Evolutionary conservation across 2,113 vertebrate species (phyloP), one percentile per base, ranked within the genome.

Genomic region (Oncorhynchus keta): DNA sequence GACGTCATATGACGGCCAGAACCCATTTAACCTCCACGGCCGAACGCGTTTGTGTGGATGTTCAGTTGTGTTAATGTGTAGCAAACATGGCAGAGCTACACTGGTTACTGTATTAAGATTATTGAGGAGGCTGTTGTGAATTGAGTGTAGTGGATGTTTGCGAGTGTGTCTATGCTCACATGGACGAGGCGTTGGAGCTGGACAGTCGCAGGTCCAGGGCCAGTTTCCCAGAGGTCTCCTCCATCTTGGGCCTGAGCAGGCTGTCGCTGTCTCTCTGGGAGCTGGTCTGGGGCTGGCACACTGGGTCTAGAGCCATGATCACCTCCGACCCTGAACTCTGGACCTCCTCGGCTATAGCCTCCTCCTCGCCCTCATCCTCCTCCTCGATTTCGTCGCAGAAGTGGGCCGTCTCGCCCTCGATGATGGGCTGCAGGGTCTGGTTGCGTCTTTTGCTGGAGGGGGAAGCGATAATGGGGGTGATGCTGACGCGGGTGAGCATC

Each of bases 381-480:
- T 91, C 97, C 93, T 97, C 95, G 82, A 98, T 96, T 92, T 99
- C 97, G 85, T 98, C 97, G 91, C 97, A 99, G 85, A 99, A 99
- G 85, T 99, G 97, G 72, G 97, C 94, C 1, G 97, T 99, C 93
- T 98, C 97, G 1, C 97, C 97, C 91, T 99, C 97, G 57, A 99
- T 99, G 89, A 99, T 99, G 81, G 97, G 97, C 86, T 98, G 97
- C 78, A 99, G 91, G 88, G 93, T 96, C 85, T 98, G 97, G 83
- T 88, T 94, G 24, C 97, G 92, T 73, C 97, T 94, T 89, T 98
- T 99, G 64, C 95, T 96, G 67, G 97, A 97, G 39, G 97, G 97
- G 16, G 97, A 99, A 6, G 96, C 95, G 81, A 96, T 95, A 70
- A 96, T 85, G 61, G 97, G 97, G 74, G 95, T 96, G 91, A 98